Evolutionary conservation across 2,113 vertebrate genomes (phyloP), one percentile per base, ranked within the genome.

Genomic region (Mormyrus lacerda): DNA sequence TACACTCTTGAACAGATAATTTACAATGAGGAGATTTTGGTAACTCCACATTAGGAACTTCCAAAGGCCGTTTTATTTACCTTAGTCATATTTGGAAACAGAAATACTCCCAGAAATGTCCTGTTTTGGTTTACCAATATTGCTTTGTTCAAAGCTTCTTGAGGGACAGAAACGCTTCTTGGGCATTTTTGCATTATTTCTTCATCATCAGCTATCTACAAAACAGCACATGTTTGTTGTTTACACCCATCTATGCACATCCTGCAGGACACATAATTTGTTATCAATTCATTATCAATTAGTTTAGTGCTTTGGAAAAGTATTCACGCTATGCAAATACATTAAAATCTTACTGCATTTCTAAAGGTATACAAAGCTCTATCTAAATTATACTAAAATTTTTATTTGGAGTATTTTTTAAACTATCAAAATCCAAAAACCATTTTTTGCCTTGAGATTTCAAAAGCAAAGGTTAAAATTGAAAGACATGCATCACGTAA

Each of bases 81-180:
- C 92, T 85, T 58, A 10, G 65, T 0, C 85, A 95, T 19, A n/a
- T 93, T 94, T 3, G 45, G 0, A 79, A 95, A 94, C 50, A 91
- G 73, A 0, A 95, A 39, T 42, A 95, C 0, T 51, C 89, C 89
- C 7, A 11, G 87, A 92, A 93, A 94, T 3, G 88, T 6, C 0
- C 0, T 0, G 0, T 0, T 53, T 0, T 0, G 4, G 79, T 92
- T 39, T 0, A 0, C 0, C 0, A 0, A 0, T 91, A 90, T 84
- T 89, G 24, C 2, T 89, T 15, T 58, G 53, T n/a, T n/a, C n/a
- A n/a, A n/a, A 0, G 95, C 95, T 90, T 95, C 92, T 47, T 91
- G 91, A 8, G 95, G 17, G 42, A 95, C 19, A 0, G 76, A 17
- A 94, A 10, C 8, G 3, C 51, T 7, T 0, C 21, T 27, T 3